Conservation (phyloP, 1,140 invertebrate species). For the Monomorium pharaonis region DNA sequence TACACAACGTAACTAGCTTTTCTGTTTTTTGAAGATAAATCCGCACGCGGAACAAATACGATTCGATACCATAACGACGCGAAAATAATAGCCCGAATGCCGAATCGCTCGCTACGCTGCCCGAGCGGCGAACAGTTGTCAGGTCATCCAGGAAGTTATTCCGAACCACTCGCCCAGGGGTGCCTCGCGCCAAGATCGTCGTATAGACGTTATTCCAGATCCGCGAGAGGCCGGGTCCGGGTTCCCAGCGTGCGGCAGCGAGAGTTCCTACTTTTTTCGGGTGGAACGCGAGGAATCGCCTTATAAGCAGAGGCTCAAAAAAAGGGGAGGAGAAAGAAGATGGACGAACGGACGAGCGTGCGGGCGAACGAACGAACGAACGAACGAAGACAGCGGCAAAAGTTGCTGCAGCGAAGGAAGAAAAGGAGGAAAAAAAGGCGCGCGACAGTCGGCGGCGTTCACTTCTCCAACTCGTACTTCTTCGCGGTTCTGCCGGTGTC, state of each 20-base stretch:
- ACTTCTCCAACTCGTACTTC: constrained; percentile 56
- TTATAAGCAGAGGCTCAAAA: constrained; percentile 80
- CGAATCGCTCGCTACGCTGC: background rate
- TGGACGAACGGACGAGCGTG: constrained; percentile 36
- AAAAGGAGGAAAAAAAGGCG: constrained; percentile 72
- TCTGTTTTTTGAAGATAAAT: constrained; percentile 24
- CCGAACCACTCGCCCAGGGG: constrained; percentile 30
- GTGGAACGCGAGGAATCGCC: constrained; percentile 81
- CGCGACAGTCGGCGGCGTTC: constrained; percentile 74
- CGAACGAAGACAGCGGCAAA: constrained; percentile 55
- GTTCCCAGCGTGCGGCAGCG: constrained; percentile 62
- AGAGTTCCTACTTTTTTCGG: constrained; percentile 76
- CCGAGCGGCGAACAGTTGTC: constrained; percentile 15
- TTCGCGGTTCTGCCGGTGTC: constrained; percentile 42
- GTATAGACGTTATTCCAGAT: constrained; percentile 51
- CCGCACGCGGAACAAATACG: background rate
- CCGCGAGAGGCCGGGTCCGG: constrained; percentile 25
- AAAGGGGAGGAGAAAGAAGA: constrained; percentile 68
- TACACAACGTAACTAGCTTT: background rate
- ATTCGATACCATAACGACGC: background rate
- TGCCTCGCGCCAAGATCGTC: constrained; percentile 21
- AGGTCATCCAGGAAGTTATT: constrained; percentile 47
- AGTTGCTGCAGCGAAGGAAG: constrained; percentile 62
- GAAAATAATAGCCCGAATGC: constrained; percentile 19
- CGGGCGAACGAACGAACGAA: constrained; percentile 24